A percentile compares a stretch with the other conserved stretches of the same genome.
Conservation (phyloP, 2,888 invertebrate genomes). For the Rhagonycha fulva region DNA sequence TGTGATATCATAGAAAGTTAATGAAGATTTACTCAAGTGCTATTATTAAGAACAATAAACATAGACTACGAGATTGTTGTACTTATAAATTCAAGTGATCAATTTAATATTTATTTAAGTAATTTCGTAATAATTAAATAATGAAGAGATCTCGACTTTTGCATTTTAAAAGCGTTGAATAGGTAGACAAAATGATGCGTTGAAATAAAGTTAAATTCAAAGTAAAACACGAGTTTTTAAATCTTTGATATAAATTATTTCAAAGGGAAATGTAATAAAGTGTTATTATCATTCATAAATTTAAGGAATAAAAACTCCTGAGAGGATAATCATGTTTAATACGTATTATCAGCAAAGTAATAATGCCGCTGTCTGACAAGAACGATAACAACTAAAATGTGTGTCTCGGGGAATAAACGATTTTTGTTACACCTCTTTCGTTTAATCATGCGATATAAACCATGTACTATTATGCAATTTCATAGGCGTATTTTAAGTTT, state of each 20-base stretch:
- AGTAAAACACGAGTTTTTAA: slow-evolving; percentile 15
- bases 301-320: slow-evolving; percentile 26
- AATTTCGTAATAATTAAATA: background rate
- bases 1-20: background rate
- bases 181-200: background rate
- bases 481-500: background rate
- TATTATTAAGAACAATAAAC: background rate
- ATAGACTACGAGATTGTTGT: background rate
- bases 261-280: slow-evolving; percentile 26
- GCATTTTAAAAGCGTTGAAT: background rate
- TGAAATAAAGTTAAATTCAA: slow-evolving; percentile 12
- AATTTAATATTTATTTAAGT: background rate
- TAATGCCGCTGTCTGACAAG: slow-evolving; percentile 27
- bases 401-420: slow-evolving; percentile 25
- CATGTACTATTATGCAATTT: background rate
- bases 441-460: background rate
- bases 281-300: slow-evolving; percentile 29
- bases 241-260: slow-evolving; percentile 25
- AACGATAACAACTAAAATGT: slow-evolving; percentile 27
- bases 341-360: slow-evolving; percentile 27
- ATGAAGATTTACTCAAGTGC: background rate
- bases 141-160: background rate
- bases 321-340: slow-evolving; percentile 31
- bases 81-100: background rate
- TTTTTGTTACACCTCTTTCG: slow-evolving; percentile 11